A percentile compares a stretch with the other conserved stretches of the same genome.
phyloP scores from a whole-genome alignment of 2,113 vertebrate genomes.

The Notarius lentiginosus region DNA sequence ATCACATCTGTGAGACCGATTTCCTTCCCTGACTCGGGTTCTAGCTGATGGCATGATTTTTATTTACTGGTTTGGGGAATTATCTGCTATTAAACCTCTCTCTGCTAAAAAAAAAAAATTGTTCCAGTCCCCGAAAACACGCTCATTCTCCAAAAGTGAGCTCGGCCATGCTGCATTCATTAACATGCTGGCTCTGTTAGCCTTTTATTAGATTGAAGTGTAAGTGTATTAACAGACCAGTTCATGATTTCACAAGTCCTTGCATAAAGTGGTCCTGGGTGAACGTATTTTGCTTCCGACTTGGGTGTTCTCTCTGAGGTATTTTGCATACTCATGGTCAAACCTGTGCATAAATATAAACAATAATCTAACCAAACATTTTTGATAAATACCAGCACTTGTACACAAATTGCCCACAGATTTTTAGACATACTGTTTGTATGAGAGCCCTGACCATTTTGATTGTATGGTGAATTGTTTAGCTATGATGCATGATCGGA shows the following conservation, averaged over 20 bases:
- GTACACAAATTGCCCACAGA: not conserved
- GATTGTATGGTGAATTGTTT: not conserved
- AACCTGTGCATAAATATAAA: not conserved
- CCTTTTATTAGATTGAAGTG: constrained; percentile 1
- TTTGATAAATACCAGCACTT: not conserved
- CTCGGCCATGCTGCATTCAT: not conserved
- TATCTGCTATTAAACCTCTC: not conserved
- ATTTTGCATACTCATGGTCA: not conserved
- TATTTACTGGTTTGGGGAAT: not conserved
- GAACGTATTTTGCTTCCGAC: not conserved
- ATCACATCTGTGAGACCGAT: not conserved
- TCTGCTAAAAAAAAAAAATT: not conserved
- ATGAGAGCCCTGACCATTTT: not conserved
- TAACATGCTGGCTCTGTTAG: not conserved
- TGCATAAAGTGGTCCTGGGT: not conserved
- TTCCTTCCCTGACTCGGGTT: not conserved
- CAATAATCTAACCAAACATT: not conserved
- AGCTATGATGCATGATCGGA: not conserved
- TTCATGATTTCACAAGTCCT: not conserved
- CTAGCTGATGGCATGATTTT: not conserved
- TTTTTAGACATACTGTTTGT: not conserved
- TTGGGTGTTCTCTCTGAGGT: not conserved
- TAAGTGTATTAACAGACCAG: not conserved
- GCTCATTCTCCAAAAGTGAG: not conserved
- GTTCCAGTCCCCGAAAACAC: not conserved